Base-by-base conservation (phyloP, 2,113 vertebrate species). In the Eptesicus fuscus region DNA sequence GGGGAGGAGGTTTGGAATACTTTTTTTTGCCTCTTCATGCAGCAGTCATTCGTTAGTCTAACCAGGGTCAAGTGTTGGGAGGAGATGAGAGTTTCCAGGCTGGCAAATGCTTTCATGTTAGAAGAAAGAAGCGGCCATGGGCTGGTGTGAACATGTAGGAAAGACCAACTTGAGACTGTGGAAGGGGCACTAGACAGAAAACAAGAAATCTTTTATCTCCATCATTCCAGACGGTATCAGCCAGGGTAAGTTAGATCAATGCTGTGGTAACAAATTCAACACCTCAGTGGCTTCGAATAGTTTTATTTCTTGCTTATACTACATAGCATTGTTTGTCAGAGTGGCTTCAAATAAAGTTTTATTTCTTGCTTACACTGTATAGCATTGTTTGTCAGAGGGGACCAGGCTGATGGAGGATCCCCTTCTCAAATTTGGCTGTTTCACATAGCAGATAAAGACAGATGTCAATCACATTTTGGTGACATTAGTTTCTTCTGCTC, bases 41-140 rank as follows among this genome's bases (percentile, higher is more conserved):
- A 77, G 44, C 53, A 70, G 59, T 91, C 83, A 90, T n/a, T 86
- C 69, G 47, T 93, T 95, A 94, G 88, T 49, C 93, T 95, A 63
- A 93, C 44, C 56, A 95, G 78, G 44, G 85, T 83, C 63, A 89
- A 79, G 63, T 61, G 8, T 28, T 83, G 56, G 82, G 65, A 90
- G 63, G 85, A 61, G 77, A 47, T 35, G 73, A 85, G 20, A 47
- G 73, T 70, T 83, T 86, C 85, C 42, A 71, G 56, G 4, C n/a
- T 92, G 44, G 14, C 61, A 87, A 17, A 88, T 83, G 16, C 35
- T 79, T 94, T 61, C 13, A 20, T 30, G 20, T 59, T 71, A 65
- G 71, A 82, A 56, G 71, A 61, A 80, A n/a, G 28, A 37, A 56
- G 47, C 44, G 14, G 42, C 32, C 12, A 2, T 3, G 9, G 61